Conservation (phyloP, 2,888 invertebrate species). For the Protodeltote pygarga region DNA sequence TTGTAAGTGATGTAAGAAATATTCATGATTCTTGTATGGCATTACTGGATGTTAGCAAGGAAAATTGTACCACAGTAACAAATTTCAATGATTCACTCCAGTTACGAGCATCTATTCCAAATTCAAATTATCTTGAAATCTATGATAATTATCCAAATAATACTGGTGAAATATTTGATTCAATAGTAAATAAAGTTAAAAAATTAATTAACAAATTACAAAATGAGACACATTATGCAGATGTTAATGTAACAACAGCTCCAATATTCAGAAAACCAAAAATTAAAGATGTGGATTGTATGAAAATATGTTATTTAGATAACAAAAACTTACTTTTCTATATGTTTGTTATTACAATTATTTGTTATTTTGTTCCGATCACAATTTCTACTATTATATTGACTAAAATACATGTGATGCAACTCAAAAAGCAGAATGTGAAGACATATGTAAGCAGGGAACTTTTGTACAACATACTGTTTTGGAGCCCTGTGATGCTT, state of each 20-base stretch:
- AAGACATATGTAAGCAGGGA: slow-evolving; percentile 75
- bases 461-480: slow-evolving; percentile 75
- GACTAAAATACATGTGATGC: slow-evolving; percentile 75
- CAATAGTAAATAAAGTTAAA: slow-evolving; percentile 68
- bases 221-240: slow-evolving; percentile 54
- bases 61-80: slow-evolving; percentile 54
- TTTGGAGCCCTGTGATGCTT: slow-evolving; percentile 82
- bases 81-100: slow-evolving; percentile 54
- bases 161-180: slow-evolving; percentile 57
- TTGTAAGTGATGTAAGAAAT: slow-evolving; percentile 51
- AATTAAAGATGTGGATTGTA: slow-evolving; percentile 57
- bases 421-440: slow-evolving; percentile 63
- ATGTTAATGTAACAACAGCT: slow-evolving; percentile 59
- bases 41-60: slow-evolving; percentile 62
- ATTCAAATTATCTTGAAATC: slow-evolving; percentile 62
- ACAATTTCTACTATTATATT: slow-evolving; percentile 75
- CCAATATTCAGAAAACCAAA: slow-evolving; percentile 60
- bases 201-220: slow-evolving; percentile 67
- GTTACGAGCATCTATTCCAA: slow-evolving; percentile 59
- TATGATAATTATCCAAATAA: slow-evolving; percentile 56
- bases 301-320: slow-evolving; percentile 74
- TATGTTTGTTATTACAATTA: slow-evolving; percentile 69
- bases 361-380: slow-evolving; percentile 80
- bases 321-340: slow-evolving; percentile 72
- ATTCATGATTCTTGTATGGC: slow-evolving; percentile 67